Evolutionary conservation across 2,888 invertebrate species (phyloP), one percentile per base, ranked within the genome.

Genomic region (Caenorhabditis sp.): DNA sequence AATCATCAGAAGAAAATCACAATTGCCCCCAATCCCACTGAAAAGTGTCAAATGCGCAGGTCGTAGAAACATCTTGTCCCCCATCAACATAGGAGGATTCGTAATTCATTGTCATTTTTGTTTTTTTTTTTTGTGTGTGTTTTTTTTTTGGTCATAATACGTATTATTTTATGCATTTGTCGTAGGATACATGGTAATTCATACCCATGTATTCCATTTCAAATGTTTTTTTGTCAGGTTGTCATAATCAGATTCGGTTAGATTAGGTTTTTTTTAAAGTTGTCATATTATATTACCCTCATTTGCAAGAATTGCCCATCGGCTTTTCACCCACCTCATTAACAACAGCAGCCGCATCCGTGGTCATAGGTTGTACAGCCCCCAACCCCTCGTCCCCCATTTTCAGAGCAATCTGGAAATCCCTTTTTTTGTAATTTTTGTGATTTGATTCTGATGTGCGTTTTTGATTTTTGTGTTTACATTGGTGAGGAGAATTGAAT

Each of bases 321-420:
- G 43, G 43, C 10, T 17, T 2, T 43, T 43, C 43, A 14, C 14
- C 17, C 17, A 43, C 17, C 43, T 17, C 43, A n/a, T n/a, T n/a
- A 43, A 43, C 43, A 43, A 43, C 17, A 10, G 3, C 14, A 43
- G 3, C 43, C 43, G 43, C 43, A 10, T 43, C 2, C 12, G 43
- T 43, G 21, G 52, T 52, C 52, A 52, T 52, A 52, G 17, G 21
- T 52, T 52, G 52, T 52, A 52, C 52, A 52, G 52, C 8, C 52
- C 52, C 52, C 21, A 20, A 17, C 3, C 52, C 52, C 52, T 3
- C 20, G 4, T 23, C 52, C 52, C 52, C 23, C 52, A 21, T 52
- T 52, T 23, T 21, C 12, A n/a, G 50, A 14, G 5, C 10, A 8
- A 8, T 17, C 17, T 2, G 7, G 43, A 12, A 7, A 43, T 43